A percentile compares a stretch with the other conserved stretches of the same genome.
phyloP scores from a whole-genome alignment of 2,888 invertebrate genomes.

The Prosopocoilus inquinatus region DNA sequence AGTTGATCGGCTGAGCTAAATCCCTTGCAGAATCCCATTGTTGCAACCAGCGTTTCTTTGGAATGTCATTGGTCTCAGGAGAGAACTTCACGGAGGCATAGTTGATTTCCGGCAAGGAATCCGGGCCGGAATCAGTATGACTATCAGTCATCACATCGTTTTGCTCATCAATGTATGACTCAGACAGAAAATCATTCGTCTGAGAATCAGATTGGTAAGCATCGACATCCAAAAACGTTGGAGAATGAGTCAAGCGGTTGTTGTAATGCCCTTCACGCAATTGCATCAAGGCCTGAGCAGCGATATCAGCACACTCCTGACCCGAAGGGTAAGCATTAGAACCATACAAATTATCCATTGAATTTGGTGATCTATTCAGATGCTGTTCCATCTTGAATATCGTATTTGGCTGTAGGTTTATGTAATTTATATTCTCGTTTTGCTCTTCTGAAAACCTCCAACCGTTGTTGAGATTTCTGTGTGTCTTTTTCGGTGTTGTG shows the following conservation, averaged over 20 bases:
- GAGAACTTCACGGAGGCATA: not conserved
- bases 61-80: conserved; percentile 40
- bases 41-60: conserved; percentile 61
- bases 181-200: conserved; percentile 8
- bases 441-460: conserved; percentile 13
- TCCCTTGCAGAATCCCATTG: conserved; percentile 48
- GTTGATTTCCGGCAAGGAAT: conserved; percentile 8
- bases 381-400: conserved; percentile 7
- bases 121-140: conserved; percentile 6
- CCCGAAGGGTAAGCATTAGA: not conserved
- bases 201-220: conserved; percentile 13
- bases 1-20: conserved; percentile 55
- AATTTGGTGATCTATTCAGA: conserved; percentile 3
- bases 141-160: conserved; percentile 8
- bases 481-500: conserved; percentile 17
- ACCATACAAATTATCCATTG: not conserved
- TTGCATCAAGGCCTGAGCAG: conserved; percentile 19
- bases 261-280: conserved; percentile 4
- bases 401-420: conserved; percentile 7
- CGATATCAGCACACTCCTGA: conserved; percentile 10
- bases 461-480: conserved; percentile 16
- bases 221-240: conserved; percentile 6
- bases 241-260: conserved; percentile 1
- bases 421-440: conserved; percentile 17
- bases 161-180: conserved; percentile 8